These are phyloP conservation scores for Xylophagus ater DNA, from an alignment of 2,888 invertebrate species.

Conservation along the genomic window DNA sequence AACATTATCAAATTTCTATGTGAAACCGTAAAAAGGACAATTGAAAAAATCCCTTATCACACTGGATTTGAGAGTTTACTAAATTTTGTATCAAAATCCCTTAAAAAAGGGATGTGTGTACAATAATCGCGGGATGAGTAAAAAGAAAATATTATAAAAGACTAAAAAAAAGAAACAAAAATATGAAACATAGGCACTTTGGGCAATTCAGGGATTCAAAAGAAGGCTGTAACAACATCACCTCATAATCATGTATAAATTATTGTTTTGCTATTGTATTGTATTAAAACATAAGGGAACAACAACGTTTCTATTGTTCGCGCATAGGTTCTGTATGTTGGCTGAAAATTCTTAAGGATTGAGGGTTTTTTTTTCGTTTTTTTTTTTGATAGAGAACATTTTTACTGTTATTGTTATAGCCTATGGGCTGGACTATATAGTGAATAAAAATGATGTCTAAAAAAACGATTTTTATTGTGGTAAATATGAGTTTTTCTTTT, in stretches of 20 bases:
- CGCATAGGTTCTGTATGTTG: too few species aligned
- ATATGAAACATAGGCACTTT: too few species aligned
- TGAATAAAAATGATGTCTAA: slow-evolving; percentile 13
- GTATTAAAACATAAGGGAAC: not conserved
- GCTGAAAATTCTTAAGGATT: too few species aligned
- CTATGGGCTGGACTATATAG: slow-evolving; percentile 19
- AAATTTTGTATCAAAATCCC: too few species aligned
- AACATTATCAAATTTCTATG: slow-evolving; percentile 11
- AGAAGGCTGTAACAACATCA: slow-evolving; percentile 20
- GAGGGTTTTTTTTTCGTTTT: too few species aligned
- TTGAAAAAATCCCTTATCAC: slow-evolving; percentile 3
- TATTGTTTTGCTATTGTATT: slow-evolving; percentile 13
- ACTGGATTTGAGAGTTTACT: too few species aligned
- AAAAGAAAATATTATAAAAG: slow-evolving; percentile 10
- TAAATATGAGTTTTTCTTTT: slow-evolving; percentile 2
- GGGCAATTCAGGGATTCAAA: too few species aligned
- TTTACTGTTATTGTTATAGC: slow-evolving; percentile 15
- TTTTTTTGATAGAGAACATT: too few species aligned
- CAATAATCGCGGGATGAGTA: slow-evolving; percentile 3
- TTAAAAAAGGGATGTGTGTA: too few species aligned
- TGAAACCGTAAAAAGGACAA: slow-evolving; percentile 7
- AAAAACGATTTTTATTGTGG: not conserved
- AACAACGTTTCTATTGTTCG: too few species aligned
- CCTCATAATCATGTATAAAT: slow-evolving; percentile 19
- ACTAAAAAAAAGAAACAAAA: too few species aligned